A percentile compares a stretch with the other conserved stretches of the same genome.
Evolutionary conservation across 2,797 vertebrate species (phyloP).

Genomic region (Bradypodion ventrale): DNA sequence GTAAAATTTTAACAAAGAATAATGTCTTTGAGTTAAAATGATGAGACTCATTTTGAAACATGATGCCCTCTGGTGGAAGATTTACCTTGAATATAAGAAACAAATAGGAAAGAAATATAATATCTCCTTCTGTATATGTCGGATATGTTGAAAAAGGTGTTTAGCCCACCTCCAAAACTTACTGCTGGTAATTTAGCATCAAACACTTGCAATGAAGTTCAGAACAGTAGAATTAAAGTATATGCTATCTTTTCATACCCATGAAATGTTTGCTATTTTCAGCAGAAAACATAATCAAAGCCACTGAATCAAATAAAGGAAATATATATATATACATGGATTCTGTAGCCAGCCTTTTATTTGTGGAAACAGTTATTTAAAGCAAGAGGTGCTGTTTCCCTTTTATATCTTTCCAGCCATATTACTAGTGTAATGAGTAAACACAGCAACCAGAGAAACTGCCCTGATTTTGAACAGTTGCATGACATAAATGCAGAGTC

Average conservation of each 20-base stretch:
- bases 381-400: neutral
- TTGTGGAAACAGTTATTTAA: slow-evolving; percentile 22
- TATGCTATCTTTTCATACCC: slow-evolving; percentile 51
- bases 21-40: slow-evolving; percentile 34
- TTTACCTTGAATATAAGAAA: slow-evolving; percentile 20
- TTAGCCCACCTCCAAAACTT: neutral
- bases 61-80: slow-evolving; percentile 65
- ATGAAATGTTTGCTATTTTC: slow-evolving; percentile 45
- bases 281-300: slow-evolving; percentile 37
- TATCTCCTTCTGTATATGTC: neutral
- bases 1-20: slow-evolving; percentile 16
- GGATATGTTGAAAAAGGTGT: slow-evolving; percentile 31
- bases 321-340: slow-evolving; percentile 28
- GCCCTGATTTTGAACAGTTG: neutral
- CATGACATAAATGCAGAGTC: neutral
- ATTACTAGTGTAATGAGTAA: neutral
- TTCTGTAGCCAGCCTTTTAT: slow-evolving; percentile 34
- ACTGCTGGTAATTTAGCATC: slow-evolving; percentile 32
- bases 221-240: slow-evolving; percentile 36
- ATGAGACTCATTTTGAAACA: slow-evolving; percentile 53
- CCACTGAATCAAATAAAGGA: slow-evolving; percentile 42
- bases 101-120: neutral
- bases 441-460: neutral
- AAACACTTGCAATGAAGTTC: slow-evolving; percentile 17
- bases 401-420: neutral